These are phyloP conservation scores for Hofmannophila pseudospretella DNA, from an alignment of 2,888 invertebrate species.

Conservation along the genomic window DNA sequence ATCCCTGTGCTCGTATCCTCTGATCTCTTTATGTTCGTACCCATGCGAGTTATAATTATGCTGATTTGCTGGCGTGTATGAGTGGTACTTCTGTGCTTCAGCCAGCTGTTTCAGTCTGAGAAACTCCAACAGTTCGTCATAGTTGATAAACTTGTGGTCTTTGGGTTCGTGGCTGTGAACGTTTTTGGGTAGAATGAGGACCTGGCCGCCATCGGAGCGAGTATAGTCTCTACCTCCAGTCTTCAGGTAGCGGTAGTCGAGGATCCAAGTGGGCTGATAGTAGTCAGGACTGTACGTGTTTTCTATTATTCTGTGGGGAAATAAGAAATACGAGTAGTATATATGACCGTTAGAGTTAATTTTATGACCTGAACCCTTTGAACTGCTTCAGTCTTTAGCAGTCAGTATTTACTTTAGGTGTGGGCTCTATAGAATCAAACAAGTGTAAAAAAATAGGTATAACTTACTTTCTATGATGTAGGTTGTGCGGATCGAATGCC, in stretches of 20 bases:
- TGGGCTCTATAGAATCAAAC: too few relatives aligned
- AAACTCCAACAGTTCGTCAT: conserved; percentile 52
- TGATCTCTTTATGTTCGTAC: not conserved
- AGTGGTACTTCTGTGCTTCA: conserved; percentile 14
- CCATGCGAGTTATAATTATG: not conserved
- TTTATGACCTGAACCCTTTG: too few relatives aligned
- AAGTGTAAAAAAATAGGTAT: too few relatives aligned
- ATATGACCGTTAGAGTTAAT: too few relatives aligned
- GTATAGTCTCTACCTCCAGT: conserved; percentile 60
- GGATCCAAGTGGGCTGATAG: conserved; percentile 48
- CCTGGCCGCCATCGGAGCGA: conserved; percentile 55
- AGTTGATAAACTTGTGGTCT: conserved; percentile 35
- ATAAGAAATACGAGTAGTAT: too few relatives aligned
- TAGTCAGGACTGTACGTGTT: conserved; percentile 55
- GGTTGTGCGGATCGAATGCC: not conserved
- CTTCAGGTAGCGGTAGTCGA: conserved; percentile 63
- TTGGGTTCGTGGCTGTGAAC: conserved; percentile 38
- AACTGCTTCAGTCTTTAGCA: too few relatives aligned
- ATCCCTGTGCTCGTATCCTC: not conserved
- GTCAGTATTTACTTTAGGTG: too few relatives aligned
- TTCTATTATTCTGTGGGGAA: conserved; percentile 43
- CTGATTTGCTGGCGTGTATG: not conserved
- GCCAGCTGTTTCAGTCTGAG: conserved; percentile 41
- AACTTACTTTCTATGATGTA: not conserved
- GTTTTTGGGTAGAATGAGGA: conserved; percentile 52